Evolutionary conservation across 1,140 invertebrate species (phyloP), one percentile per base, ranked within the genome.

Genomic region (Arion vulgaris): DNA sequence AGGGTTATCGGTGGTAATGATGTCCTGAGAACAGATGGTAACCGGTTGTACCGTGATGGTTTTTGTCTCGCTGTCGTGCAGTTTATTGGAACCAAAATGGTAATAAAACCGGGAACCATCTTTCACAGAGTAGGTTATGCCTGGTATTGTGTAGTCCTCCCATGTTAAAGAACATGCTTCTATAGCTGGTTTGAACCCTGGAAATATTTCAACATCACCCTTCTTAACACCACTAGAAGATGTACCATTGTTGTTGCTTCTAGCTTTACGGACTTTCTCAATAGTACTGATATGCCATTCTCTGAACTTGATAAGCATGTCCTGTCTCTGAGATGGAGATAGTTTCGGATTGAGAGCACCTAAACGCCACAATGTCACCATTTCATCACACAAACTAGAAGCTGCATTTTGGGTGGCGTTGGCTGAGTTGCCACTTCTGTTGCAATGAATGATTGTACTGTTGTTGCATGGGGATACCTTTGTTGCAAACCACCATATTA

Each of bases 401-500:
- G 98, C 97, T 36, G 97, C 92, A 86, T 92, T 89, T 84, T 92
- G 90, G 53, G 92, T 90, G 15, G 89, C 87, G 84, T 88, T 97
- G 96, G 88, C 97, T 73, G 86, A 86, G 88, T 96, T 96, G 57
- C 95, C 95, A 82, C 95, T 95, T 32, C 95, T 94, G 81, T 91
- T 93, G 66, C 91, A 89, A 85, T 94, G 92, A 45, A 92, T 90
- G 28, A 94, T 87, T 28, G 84, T 88, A 83, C 86, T 88, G 81
- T 89, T 91, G 84, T 91, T 89, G 77, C 87, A 84, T 93, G 87
- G 94, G 94, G 93, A 91, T 41, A 98, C 95, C 91, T 98, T 98
- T 0, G 97, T 98, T 89, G 96, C 96, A 92, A 98, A 98, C 98
- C 98, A 99, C 97, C 98, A 99, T n/a, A 98, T 95, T 83, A 99